Base-by-base conservation (phyloP, 2,797 vertebrate genomes). In the Alosa sapidissima region DNA sequence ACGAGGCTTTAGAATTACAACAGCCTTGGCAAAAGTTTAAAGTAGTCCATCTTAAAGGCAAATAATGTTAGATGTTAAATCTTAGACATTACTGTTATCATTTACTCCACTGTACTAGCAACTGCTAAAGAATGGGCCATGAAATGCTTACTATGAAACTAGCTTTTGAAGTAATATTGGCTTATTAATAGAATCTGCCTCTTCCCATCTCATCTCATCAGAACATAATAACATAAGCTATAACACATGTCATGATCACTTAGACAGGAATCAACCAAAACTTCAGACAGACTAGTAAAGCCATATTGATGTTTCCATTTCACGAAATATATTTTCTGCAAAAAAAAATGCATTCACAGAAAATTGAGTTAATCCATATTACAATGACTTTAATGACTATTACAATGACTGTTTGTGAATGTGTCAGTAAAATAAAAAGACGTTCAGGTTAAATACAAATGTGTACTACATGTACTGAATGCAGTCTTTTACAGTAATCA, bases 1-100 rank as follows among this genome's bases (percentile, higher is more conserved):
- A 47, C 41, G 36, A 78, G 72, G 41, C 36, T 78, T 78, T 47
- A 78, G 45, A n/a, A 45, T 45, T 78, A 36, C 72, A 78, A 19
- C 36, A 19, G 72, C 14, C 72, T 78, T 78, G 72, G 72, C 72
- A 78, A 41, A 45, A 47, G 72, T 78, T 78, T 8, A 78, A 78
- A 78, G 72, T 7, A 3, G 41, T 47, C 72, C 5, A n/a, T 78
- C 72, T 47, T 47, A 47, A 78, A 78, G 72, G 72, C 72, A 47
- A 78, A 47, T 78, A 78, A 45, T n/a, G 41, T 78, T 78, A 78
- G 72, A 75, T 41, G 68, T 41, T 75, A 9, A 45, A 33, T 78
- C 36, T 45, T 19, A 78, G 16, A 78, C 16, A 78, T 21, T 19
- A 47, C 72, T 47, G 36, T 47, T 41, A 78, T 78, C 72, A 47